A percentile compares a stretch with the other conserved stretches of the same genome.
These are phyloP conservation scores for Montipora foliosa DNA, from an alignment of 64 coral and sea anemone genomes.

Conservation along the genomic window DNA sequence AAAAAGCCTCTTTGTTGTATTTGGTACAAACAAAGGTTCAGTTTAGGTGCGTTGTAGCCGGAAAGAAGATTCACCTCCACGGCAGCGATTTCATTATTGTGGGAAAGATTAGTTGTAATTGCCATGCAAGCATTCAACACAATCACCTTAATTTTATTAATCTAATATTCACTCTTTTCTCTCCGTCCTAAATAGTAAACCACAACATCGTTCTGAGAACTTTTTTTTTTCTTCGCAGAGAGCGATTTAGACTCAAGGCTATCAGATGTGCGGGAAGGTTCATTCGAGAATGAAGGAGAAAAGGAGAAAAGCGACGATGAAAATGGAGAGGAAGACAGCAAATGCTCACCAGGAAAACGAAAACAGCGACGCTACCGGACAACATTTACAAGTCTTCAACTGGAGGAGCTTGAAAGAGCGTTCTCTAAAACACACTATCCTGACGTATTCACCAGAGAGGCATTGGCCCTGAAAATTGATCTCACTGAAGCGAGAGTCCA, in stretches of 20 bases:
- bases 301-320: constrained; percentile 56
- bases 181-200: constrained; percentile 17
- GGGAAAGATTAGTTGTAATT: constrained; percentile 68
- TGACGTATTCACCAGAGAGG: constrained; percentile 95
- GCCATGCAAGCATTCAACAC: constrained; percentile 86
- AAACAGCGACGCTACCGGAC: constrained; percentile 97
- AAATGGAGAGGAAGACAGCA: constrained; percentile 47
- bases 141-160: constrained; percentile 89
- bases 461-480: constrained; percentile 97
- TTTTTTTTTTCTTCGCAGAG: constrained; percentile 14
- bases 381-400: constrained; percentile 98
- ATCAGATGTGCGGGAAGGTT: not conserved
- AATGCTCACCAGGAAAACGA: constrained; percentile 70
- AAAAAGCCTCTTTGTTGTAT: constrained; percentile 5
- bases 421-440: constrained; percentile 98
- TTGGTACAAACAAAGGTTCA: not conserved
- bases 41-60: not conserved
- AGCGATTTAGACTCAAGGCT: constrained; percentile 12
- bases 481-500: constrained; percentile 96
- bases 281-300: constrained; percentile 52
- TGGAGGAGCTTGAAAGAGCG: constrained; percentile 95
- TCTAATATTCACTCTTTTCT: constrained; percentile 80
- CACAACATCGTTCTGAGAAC: not conserved
- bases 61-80: not conserved
- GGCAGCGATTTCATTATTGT: constrained; percentile 38